Base-by-base conservation (phyloP, 2,113 vertebrate genomes). In the Cariama cristata region DNA sequence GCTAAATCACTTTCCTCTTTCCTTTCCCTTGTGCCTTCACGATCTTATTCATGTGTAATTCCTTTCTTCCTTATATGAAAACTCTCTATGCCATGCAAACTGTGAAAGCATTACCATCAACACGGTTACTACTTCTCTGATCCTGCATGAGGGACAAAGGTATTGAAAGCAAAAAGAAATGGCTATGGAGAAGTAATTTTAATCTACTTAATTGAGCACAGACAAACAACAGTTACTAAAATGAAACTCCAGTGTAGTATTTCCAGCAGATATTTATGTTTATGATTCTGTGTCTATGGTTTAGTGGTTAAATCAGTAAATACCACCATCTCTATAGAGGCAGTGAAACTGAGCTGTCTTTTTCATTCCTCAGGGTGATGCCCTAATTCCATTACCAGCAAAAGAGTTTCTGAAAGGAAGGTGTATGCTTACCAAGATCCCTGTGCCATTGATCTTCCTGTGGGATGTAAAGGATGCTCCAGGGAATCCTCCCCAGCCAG, bases 21-120 rank as follows among this genome's bases (percentile, higher is more conserved):
- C 42, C 33, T 84, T 97, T 95, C 45, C 55, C 83, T 92, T 92
- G 92, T 77, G 81, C 81, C 38, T 85, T 91, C 86, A 33, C 50
- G 40, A 42, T 96, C 76, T 89, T 93, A 69, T 63, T 94, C 19
- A 42, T 40, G 27, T 55, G 11, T 32, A 80, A 68, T 76, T 77
- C 38, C 72, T 91, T 79, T 62, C 72, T 91, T 94, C 40, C 77
- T 94, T 74, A 30, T 75, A 16, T 63, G 47, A 91, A 55, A 81
- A 55, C 15, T 73, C 56, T 59, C 12, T 53, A 7, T 55, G 64
- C 72, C 20, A 14, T 50, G 50, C 56, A 55, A 82, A 75, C 74
- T 86, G 49, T 63, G 76, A 90, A 73, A 77, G 59, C 55, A 27
- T 83, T 83, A 38, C 44, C 27, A 32, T 72, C 87, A 17, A 21